phyloP scores from a whole-genome alignment of 2,888 invertebrate species.

The Clepsis dumicolana region DNA sequence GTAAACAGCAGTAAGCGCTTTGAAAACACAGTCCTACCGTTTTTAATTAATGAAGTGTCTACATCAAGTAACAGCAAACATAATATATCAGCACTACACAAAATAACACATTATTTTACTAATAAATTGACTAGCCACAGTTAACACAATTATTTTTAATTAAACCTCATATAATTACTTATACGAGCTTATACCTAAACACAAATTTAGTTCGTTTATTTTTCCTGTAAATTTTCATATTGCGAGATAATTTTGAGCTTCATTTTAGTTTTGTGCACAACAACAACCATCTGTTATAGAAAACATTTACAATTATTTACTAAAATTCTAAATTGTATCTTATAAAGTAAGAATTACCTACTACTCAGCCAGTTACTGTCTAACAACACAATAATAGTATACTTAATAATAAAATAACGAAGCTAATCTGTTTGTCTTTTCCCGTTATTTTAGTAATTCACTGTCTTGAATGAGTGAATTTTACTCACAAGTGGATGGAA shows the following conservation, averaged over 20 bases:
- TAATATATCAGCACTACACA: neutral
- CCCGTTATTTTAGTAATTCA: neutral
- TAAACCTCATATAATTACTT: neutral
- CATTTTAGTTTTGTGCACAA: neutral
- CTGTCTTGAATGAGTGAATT: too few species aligned
- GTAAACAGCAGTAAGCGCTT: neutral
- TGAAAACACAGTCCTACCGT: neutral
- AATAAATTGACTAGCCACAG: conserved; percentile 1
- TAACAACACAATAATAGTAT: neutral
- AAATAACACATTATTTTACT: neutral
- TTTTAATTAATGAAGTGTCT: neutral
- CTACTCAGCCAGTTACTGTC: neutral
- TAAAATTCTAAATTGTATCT: neutral
- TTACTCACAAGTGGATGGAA: too few species aligned
- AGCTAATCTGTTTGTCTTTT: neutral
- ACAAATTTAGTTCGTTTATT: neutral
- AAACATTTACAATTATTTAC: neutral
- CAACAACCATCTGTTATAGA: neutral
- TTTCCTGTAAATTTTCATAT: conserved; percentile 5
- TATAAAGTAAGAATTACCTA: neutral
- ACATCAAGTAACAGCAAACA: neutral
- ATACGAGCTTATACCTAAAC: neutral
- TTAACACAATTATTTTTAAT: neutral
- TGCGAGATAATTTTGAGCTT: conserved; percentile 9
- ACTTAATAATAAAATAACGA: neutral